These are phyloP conservation scores for Heteractis magnifica DNA, from an alignment of 92 coral and sea anemone genomes.

Conservation along the genomic window DNA sequence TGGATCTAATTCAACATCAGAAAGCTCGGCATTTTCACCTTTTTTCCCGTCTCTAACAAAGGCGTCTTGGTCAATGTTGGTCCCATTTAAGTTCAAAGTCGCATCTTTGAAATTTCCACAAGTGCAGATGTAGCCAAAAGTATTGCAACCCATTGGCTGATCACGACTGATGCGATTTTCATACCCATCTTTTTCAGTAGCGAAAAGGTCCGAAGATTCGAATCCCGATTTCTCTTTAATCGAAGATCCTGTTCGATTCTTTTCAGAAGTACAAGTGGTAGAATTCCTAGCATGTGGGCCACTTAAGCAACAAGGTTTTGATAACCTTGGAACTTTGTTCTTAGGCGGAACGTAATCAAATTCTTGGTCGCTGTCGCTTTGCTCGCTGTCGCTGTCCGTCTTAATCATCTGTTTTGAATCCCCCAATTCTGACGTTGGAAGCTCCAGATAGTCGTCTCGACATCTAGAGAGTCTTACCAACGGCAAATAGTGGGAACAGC, in stretches of 20 bases:
- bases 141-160: not conserved
- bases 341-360: not conserved
- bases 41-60: not conserved
- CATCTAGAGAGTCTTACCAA: not conserved
- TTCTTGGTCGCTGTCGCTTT: not conserved
- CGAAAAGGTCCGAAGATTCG: not conserved
- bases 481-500: not conserved
- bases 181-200: not conserved
- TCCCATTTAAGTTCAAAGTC: not conserved
- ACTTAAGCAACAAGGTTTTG: not conserved
- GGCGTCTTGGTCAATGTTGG: not conserved
- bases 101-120: not conserved
- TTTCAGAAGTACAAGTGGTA: constrained; percentile 43
- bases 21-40: not conserved
- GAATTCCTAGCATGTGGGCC: not conserved
- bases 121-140: not conserved
- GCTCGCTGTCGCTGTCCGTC: not conserved
- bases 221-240: not conserved
- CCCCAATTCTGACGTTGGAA: not conserved
- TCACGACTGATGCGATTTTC: not conserved
- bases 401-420: not conserved
- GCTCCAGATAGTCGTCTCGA: not conserved
- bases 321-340: not conserved
- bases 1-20: not conserved
- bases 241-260: not conserved